Base-by-base conservation (phyloP, 2,888 invertebrate species). In the Cephonodes hylas region DNA sequence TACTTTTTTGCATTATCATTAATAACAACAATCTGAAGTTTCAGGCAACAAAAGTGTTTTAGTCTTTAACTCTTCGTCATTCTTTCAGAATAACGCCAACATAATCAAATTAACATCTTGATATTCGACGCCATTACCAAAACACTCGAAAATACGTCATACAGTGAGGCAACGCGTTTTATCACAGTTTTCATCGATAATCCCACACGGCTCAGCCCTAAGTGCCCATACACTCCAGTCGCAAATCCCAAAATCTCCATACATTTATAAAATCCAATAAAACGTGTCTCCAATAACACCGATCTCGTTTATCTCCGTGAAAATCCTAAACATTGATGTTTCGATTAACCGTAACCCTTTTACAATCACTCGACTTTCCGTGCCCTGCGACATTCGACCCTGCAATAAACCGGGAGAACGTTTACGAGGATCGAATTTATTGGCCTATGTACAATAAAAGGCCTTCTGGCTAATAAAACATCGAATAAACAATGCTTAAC, bases 381-480 rank as follows among this genome's bases (percentile, higher is more conserved):
- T 61, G 42, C 53, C 57, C 44, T 34, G 44, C 61, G 61, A 61
- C 60, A 72, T 67, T 68, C 67, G 74, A 71, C 74, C 70, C 66
- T 71, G 72, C 68, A 76, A 77, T 81, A 79, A 80, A 80, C 70
- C 64, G 70, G 71, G 71, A 60, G 68, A 67, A 68, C 68, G 69
- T 77, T 83, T 79, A 84, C 72, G 71, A 73, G 69, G 66, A 75
- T 72, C 76, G 68, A 75, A 73, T 83, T 84, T 83, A 84, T 84
- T 73, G 80, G 72, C 68, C 75, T 74, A 77, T 77, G 76, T 74
- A 69, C 66, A 67, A 69, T 66, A 72, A 73, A 73, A 74, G 68
- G 70, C 71, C 63, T 70, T 68, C 72, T 68, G 73, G 67, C 78
- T 79, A 84, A 84, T 85, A 84, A 83, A 86, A 85, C 80, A 75